These are phyloP conservation scores for Sparidentex hasta DNA, from an alignment of 2,797 vertebrate genomes.

Conservation along the genomic window DNA sequence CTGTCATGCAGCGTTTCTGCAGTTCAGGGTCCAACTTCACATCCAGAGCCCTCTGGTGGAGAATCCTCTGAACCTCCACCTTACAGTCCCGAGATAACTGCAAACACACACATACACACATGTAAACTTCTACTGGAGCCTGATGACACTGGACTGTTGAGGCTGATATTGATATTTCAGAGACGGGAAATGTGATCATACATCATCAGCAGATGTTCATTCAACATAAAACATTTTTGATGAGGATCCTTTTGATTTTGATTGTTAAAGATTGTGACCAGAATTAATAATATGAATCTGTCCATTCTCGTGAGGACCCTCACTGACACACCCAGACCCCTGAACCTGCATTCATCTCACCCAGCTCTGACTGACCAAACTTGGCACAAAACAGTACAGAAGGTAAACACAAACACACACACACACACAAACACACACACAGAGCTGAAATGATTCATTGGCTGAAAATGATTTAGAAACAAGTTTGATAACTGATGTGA, in stretches of 20 bases:
- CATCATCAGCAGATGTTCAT: too few species aligned
- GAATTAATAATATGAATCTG: not conserved
- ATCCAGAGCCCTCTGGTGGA: constrained; percentile 97
- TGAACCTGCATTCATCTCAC: not conserved
- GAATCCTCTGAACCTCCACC: constrained; percentile 95
- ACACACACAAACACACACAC: too few species aligned
- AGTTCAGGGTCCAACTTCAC: constrained; percentile 96
- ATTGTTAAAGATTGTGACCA: not conserved
- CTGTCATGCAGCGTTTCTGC: constrained; percentile 95
- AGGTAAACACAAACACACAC: not conserved
- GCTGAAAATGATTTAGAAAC: too few species aligned
- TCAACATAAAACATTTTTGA: too few species aligned
- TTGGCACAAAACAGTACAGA: not conserved
- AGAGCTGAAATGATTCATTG: not conserved
- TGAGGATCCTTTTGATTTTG: too few species aligned
- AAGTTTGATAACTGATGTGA: too few species aligned
- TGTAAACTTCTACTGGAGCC: too few species aligned
- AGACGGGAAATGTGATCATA: not conserved
- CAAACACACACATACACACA: not conserved
- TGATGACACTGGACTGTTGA: not conserved
- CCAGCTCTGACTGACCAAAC: not conserved
- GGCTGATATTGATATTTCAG: not conserved
- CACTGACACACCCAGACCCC: too few species aligned
- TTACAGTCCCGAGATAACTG: constrained; percentile 96
- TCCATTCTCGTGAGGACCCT: not conserved